phyloP scores from a whole-genome alignment of 1,140 invertebrate genomes.

The Hylyphantes graminicola region DNA sequence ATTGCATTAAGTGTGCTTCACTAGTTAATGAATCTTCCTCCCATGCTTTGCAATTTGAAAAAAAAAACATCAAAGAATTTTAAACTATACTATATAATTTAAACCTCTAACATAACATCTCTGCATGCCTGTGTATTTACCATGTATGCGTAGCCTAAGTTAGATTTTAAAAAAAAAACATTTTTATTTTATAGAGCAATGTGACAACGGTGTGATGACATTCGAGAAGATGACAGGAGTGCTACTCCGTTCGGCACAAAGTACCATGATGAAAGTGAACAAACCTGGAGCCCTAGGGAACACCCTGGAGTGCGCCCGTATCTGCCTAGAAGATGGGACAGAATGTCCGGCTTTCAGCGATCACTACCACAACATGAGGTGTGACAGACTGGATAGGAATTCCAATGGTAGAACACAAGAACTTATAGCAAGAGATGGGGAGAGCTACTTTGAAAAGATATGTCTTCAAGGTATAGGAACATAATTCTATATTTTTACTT shows the following conservation, averaged over 20 bases:
- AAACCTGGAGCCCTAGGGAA: slow-evolving; percentile 66
- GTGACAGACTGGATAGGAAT: slow-evolving; percentile 70
- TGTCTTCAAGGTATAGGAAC: slow-evolving; percentile 67
- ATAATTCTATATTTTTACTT: too few relatives aligned
- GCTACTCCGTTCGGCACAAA: slow-evolving; percentile 68
- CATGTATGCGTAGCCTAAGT: too few relatives aligned
- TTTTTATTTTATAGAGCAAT: slow-evolving; percentile 62
- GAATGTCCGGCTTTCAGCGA: slow-evolving; percentile 71
- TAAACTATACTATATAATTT: too few relatives aligned
- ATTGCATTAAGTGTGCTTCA: too few relatives aligned
- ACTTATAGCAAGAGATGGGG: slow-evolving; percentile 67
- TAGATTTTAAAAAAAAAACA: too few relatives aligned
- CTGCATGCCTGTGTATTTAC: too few relatives aligned
- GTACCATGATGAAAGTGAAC: slow-evolving; percentile 66
- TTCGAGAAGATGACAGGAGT: slow-evolving; percentile 71
- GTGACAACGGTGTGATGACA: slow-evolving; percentile 70
- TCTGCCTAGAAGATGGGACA: slow-evolving; percentile 67
- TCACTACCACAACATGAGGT: slow-evolving; percentile 69
- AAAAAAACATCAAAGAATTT: too few relatives aligned
- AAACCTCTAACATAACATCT: too few relatives aligned
- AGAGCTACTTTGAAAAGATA: slow-evolving; percentile 71
- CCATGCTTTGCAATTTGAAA: too few relatives aligned
- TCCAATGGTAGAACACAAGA: slow-evolving; percentile 69
- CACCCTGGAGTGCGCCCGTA: slow-evolving; percentile 67
- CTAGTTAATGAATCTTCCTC: too few relatives aligned